A percentile compares a stretch with the other conserved stretches of the same genome.
Evolutionary conservation across 1,140 invertebrate genomes (phyloP).

Genomic region (Sycobia sp.): DNA sequence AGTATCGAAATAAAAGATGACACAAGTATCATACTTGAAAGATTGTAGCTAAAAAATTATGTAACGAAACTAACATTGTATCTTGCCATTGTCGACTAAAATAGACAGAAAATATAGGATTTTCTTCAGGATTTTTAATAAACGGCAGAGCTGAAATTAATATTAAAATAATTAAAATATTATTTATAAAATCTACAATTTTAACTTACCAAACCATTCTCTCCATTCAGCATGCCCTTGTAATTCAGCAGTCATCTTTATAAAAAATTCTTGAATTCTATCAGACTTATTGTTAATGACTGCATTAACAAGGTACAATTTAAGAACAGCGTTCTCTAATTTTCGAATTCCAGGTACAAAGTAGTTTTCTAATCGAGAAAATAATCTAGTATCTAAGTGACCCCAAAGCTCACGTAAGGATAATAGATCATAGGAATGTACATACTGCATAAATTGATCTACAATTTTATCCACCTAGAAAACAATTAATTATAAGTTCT

Average conservation of each 20-base stretch:
- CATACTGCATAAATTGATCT: constrained; percentile 81
- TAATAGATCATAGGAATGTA: constrained; percentile 78
- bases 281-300: constrained; percentile 80
- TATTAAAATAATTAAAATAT: background rate
- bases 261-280: constrained; percentile 89
- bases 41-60: constrained; percentile 91
- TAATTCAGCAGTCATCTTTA: constrained; percentile 83
- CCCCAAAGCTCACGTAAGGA: constrained; percentile 83
- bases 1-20: too few species aligned
- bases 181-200: background rate
- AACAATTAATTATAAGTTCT: background rate
- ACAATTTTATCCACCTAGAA: constrained; percentile 83
- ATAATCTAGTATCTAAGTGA: constrained; percentile 85
- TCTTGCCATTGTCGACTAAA: constrained; percentile 96
- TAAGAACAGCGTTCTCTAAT: constrained; percentile 86
- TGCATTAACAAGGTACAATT: constrained; percentile 88
- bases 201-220: constrained; percentile 94
- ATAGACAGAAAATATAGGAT: constrained; percentile 83
- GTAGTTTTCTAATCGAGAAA: constrained; percentile 83
- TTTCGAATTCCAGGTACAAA: constrained; percentile 82
- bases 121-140: constrained; percentile 88
- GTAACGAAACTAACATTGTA: constrained; percentile 88
- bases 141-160: constrained; percentile 81
- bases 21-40: constrained; percentile 71
- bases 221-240: constrained; percentile 92